Base-by-base conservation (phyloP, 2,113 vertebrate genomes). In the Chrysemys picta region DNA sequence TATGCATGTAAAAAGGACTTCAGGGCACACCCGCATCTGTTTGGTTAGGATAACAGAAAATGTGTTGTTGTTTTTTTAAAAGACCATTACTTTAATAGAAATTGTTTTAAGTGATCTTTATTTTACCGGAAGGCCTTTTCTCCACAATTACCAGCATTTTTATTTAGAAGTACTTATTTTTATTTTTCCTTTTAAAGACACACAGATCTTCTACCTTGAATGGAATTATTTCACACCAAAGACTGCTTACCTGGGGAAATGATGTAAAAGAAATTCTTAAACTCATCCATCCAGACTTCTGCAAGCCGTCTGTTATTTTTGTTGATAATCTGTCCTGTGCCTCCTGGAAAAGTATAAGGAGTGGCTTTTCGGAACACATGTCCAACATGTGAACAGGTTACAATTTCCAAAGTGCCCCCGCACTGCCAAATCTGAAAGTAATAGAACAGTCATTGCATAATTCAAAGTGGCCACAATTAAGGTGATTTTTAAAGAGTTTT, bases 281-380 rank as follows among this genome's bases (percentile, higher is more conserved):
- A 99, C 95, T 99, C 99, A 91, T 99, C 99, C 99, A 99, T 99
- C 99, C 99, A 99, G 82, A 99, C 99, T 98, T 99, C 99, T 88
- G 99, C 99, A 84, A 99, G 99, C 24, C 99, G 98, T 3, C 99
- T 98, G 98, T 99, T 99, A 94, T 99, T 99, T 98, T 99, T 99
- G 97, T 99, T 99, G 97, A 99, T 99, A 95, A 99, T 99, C 97
- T 99, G 99, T 12, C 99, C 99, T 1, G 99, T 99, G 85, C 99
- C 99, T 96, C 99, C 99, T 1, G 99, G 99, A 95, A 99, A 99
- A 1, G 99, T 99, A 94, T 99, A 99, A 0, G 99, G 99, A 27
- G 99, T 99, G 50, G 99, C 99, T 98, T 99, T 99, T 94, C 99
- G 98, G 98, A 99, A 99, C 94, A 99, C 99, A 35, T 99, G 99